phyloP scores from a whole-genome alignment of 1,140 invertebrate species.

The Drosophila bipectinata region DNA sequence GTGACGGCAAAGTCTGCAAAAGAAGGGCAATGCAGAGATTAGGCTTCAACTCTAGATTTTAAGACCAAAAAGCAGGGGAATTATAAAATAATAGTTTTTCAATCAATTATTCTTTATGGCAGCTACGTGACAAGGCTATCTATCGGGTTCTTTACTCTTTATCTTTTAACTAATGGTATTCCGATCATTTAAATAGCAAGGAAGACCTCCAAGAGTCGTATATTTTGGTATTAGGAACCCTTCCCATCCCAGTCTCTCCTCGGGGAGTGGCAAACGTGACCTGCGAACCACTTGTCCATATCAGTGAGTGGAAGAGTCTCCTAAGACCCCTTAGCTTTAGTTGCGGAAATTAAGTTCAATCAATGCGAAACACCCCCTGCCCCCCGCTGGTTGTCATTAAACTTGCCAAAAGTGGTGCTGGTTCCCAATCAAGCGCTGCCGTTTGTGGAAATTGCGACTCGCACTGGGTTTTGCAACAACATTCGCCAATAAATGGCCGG shows the following conservation, averaged over 20 bases:
- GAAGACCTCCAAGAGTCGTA: not conserved
- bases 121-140: conserved; percentile 9
- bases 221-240: too few relatives aligned
- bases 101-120: conserved; percentile 16
- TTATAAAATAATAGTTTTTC: conserved; percentile 19
- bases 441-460: conserved; percentile 39
- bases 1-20: conserved; percentile 89
- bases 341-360: conserved; percentile 45
- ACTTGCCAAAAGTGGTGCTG: conserved; percentile 40
- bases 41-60: not conserved
- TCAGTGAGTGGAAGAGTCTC: not conserved
- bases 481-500: conserved; percentile 11
- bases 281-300: not conserved
- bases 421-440: conserved; percentile 18
- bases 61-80: not conserved
- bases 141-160: not conserved
- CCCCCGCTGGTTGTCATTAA: conserved; percentile 7
- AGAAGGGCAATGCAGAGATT: not conserved
- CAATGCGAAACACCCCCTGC: not conserved
- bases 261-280: too few relatives aligned
- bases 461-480: conserved; percentile 27
- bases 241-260: too few relatives aligned
- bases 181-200: not conserved
- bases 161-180: not conserved
- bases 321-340: conserved; percentile 6